Evolutionary conservation across 1,140 invertebrate genomes (phyloP).

Genomic region (Panagrolaimus sp.): DNA sequence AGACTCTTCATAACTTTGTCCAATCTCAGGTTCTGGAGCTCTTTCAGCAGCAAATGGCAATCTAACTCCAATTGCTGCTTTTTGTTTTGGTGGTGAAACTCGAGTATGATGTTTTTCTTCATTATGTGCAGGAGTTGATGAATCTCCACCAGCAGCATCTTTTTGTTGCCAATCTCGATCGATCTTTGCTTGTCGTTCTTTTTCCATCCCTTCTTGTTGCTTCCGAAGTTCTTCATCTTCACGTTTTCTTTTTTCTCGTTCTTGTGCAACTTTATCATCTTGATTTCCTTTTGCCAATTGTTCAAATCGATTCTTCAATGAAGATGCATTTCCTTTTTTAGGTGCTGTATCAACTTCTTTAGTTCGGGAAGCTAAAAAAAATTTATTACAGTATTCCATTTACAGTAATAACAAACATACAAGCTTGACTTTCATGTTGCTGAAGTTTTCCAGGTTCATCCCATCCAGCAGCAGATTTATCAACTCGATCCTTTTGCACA

Average conservation of each 20-base stretch:
- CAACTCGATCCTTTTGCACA: too few species aligned
- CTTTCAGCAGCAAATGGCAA: slow-evolving; percentile 31
- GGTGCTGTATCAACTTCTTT: slow-evolving; percentile 3
- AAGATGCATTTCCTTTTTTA: slow-evolving; percentile 65
- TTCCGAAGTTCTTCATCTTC: slow-evolving; percentile 59
- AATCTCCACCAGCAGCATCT: slow-evolving; percentile 52
- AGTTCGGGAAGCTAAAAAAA: slow-evolving; percentile 16
- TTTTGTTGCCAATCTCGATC: slow-evolving; percentile 56
- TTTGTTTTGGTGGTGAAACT: background rate
- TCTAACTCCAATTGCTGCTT: slow-evolving; percentile 29
- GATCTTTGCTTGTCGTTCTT: slow-evolving; percentile 61
- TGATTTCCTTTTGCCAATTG: slow-evolving; percentile 70
- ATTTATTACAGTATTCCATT: background rate
- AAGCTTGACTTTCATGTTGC: slow-evolving; percentile 59
- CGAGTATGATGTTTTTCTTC: slow-evolving; percentile 24
- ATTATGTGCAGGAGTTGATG: slow-evolving; percentile 46
- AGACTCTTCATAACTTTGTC: slow-evolving; percentile 22
- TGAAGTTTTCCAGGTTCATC: slow-evolving; percentile 65
- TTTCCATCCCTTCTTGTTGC: slow-evolving; percentile 62
- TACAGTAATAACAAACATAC: slow-evolving; percentile 37
- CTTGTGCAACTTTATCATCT: slow-evolving; percentile 64
- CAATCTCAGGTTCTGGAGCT: slow-evolving; percentile 16
- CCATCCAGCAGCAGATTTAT: slow-evolving; percentile 74
- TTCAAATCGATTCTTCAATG: slow-evolving; percentile 74
- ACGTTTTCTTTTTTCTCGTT: slow-evolving; percentile 61